Conservation (phyloP, 2,888 invertebrate genomes). For the Tetranychus truncatus region DNA sequence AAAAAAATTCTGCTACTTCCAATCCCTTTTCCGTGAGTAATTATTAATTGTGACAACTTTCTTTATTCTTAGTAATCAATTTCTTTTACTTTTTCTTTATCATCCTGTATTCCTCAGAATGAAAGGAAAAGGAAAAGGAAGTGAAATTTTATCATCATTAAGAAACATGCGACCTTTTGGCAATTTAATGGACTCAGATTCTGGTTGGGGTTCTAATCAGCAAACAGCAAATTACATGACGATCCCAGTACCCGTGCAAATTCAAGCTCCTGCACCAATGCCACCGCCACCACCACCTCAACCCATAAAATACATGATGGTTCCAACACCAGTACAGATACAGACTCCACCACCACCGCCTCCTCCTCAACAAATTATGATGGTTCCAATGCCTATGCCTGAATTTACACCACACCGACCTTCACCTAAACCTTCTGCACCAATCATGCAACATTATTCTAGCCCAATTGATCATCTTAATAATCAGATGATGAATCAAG, state of each 20-base stretch:
- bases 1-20: constrained; percentile 9
- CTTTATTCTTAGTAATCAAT: neutral
- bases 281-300: neutral
- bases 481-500: constrained; percentile 5
- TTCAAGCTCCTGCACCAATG: neutral
- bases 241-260: neutral
- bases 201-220: neutral
- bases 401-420: neutral
- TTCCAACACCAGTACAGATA: neutral
- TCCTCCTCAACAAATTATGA: neutral
- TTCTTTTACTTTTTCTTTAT: neutral
- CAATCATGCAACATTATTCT: neutral
- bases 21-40: constrained; percentile 2
- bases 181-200: neutral
- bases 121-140: neutral
- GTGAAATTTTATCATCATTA: neutral
- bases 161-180: neutral
- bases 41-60: neutral
- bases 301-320: neutral
- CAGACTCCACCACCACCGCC: neutral
- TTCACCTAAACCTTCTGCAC: neutral
- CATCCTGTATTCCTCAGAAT: neutral
- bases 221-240: neutral
- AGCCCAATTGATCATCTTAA: neutral
- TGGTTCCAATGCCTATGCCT: neutral